phyloP scores from a whole-genome alignment of 1,140 invertebrate species.

The Cotesia chilonis region DNA sequence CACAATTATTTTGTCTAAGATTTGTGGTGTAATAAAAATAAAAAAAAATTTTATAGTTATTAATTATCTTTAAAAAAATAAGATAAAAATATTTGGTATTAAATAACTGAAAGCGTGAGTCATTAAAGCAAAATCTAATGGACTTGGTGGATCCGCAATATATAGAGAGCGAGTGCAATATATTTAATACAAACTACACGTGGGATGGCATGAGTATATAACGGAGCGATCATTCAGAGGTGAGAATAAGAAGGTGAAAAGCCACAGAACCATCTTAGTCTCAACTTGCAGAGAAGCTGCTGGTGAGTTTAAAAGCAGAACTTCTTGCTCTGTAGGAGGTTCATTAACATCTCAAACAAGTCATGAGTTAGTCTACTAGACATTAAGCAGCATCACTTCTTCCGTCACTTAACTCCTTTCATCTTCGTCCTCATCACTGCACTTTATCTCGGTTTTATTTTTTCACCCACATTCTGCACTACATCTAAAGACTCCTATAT shows the following conservation, averaged over 20 bases:
- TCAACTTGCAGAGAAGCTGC: not conserved
- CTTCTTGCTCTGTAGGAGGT: slow-evolving; percentile 39
- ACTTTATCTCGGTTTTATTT: not conserved
- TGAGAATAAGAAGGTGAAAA: slow-evolving; percentile 45
- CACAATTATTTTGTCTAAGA: too few species aligned
- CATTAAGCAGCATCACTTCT: slow-evolving; percentile 12
- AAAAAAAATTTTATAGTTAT: too few species aligned
- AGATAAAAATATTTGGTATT: too few species aligned
- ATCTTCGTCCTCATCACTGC: slow-evolving; percentile 13
- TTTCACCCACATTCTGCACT: not conserved
- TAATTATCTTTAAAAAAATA: too few species aligned
- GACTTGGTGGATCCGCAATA: slow-evolving; percentile 20
- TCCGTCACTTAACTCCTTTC: slow-evolving; percentile 11
- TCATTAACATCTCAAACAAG: slow-evolving; percentile 50
- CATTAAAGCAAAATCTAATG: slow-evolving; percentile 18
- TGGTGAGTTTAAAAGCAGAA: not conserved
- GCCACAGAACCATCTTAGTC: slow-evolving; percentile 25
- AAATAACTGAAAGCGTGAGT: slow-evolving; percentile 16
- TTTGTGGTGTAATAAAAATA: too few species aligned
- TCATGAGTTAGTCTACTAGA: slow-evolving; percentile 25
- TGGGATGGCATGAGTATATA: slow-evolving; percentile 39
- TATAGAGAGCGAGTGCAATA: not conserved
- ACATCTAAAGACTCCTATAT: not conserved
- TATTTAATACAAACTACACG: slow-evolving; percentile 27
- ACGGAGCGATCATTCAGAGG: slow-evolving; percentile 44